Conservation (phyloP, 2,113 vertebrate genomes). For the Stercorarius parasiticus region DNA sequence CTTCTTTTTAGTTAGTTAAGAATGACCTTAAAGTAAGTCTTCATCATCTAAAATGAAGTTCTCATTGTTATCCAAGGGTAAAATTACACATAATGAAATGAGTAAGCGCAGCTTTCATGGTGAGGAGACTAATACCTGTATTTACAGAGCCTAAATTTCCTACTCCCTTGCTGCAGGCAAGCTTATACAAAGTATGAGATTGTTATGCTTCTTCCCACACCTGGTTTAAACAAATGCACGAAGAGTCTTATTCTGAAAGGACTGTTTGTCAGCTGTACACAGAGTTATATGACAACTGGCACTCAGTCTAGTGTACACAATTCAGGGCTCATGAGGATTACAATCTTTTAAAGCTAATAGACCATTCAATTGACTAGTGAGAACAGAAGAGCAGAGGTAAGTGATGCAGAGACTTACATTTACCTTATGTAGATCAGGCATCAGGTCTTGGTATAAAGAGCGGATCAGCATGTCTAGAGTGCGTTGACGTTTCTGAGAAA, state of each 20-base stretch:
- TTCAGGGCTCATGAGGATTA: not conserved
- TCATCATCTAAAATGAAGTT: not conserved
- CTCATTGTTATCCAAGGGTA: not conserved
- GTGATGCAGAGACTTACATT: not conserved
- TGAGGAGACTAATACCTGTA: not conserved
- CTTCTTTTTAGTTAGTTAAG: not conserved
- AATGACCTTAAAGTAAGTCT: not conserved
- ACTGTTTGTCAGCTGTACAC: not conserved
- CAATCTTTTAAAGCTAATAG: not conserved
- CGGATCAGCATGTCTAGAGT: conserved; percentile 98
- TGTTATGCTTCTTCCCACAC: not conserved
- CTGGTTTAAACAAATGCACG: not conserved
- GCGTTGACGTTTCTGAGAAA: conserved; percentile 96
- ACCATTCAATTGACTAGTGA: not conserved
- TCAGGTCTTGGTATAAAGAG: conserved; percentile 94
- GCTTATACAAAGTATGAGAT: not conserved
- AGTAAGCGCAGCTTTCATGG: not conserved
- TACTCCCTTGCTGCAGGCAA: not conserved
- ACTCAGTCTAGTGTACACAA: not conserved
- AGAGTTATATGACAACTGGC: not conserved
- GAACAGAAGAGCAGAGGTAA: not conserved
- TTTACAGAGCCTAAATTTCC: not conserved
- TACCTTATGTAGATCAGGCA: conserved; percentile 96
- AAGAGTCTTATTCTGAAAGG: not conserved
- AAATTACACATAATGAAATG: not conserved